Evolutionary conservation across 2,797 vertebrate species (phyloP).

Genomic region (Sylvia borin): DNA sequence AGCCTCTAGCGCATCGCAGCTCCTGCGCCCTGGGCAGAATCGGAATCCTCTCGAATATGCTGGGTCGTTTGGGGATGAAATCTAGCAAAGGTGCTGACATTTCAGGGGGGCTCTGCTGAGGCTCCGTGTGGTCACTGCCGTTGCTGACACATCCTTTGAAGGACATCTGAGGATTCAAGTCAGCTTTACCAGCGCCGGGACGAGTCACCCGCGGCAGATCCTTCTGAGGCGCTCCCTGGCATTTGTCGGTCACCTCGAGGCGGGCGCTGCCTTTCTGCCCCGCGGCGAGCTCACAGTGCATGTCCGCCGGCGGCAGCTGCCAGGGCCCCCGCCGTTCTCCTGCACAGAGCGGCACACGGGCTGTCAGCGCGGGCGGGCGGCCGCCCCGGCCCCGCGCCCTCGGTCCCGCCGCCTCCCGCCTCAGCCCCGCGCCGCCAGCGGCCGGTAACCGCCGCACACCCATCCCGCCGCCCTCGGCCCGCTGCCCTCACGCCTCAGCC

Average conservation of each 20-base stretch:
- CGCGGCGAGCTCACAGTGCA: slow-evolving; percentile 76
- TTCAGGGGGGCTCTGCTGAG: slow-evolving; percentile 45
- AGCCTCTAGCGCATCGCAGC: slow-evolving; percentile 46
- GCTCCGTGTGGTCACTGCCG: slow-evolving; percentile 17
- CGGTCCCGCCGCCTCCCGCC: neutral
- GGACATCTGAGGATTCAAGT: slow-evolving; percentile 69
- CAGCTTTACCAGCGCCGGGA: neutral
- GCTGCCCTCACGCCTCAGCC: too few species aligned
- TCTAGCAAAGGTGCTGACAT: slow-evolving; percentile 65
- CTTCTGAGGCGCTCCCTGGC: slow-evolving; percentile 28
- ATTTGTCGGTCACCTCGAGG: slow-evolving; percentile 30
- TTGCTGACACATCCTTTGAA: slow-evolving; percentile 70
- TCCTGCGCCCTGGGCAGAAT: slow-evolving; percentile 57
- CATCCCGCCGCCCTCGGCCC: neutral
- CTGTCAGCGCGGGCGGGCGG: neutral
- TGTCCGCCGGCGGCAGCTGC: slow-evolving; percentile 26
- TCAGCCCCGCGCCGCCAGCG: neutral
- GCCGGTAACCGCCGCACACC: too few species aligned
- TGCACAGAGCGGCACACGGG: neutral
- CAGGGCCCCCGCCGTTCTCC: neutral
- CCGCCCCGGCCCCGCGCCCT: neutral
- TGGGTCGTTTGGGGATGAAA: slow-evolving; percentile 55
- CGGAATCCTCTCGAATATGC: slow-evolving; percentile 68
- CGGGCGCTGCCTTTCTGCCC: slow-evolving; percentile 33
- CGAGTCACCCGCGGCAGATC: slow-evolving; percentile 18